Conservation (phyloP, 2,113 vertebrate genomes). For the Notothenia coriiceps region DNA sequence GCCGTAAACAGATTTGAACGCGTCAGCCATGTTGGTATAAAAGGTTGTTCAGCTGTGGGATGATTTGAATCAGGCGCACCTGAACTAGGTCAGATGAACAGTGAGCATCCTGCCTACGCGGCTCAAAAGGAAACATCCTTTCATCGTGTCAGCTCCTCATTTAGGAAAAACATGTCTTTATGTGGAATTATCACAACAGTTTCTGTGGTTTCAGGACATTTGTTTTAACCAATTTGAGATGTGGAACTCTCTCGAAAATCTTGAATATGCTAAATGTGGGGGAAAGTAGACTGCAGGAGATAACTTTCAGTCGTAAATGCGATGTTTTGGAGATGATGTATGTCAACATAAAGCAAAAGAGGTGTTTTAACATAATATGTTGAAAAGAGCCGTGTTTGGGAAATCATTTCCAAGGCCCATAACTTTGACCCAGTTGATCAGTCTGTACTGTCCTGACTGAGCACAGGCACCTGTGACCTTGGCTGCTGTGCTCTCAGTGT, state of each 20-base stretch:
- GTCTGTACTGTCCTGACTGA: too few species aligned
- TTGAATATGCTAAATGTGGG: too few species aligned
- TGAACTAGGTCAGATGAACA: constrained; percentile 15
- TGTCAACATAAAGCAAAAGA: background rate
- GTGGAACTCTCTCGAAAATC: background rate
- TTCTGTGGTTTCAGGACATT: background rate
- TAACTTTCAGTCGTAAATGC: too few species aligned
- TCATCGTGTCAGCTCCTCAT: background rate
- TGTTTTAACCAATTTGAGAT: background rate
- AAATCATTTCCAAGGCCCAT: too few species aligned
- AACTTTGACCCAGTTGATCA: too few species aligned
- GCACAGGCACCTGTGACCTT: too few species aligned
- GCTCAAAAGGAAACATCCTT: background rate
- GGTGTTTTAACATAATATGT: background rate
- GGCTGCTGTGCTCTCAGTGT: too few species aligned
- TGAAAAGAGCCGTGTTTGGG: background rate
- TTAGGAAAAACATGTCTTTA: background rate
- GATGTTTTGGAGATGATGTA: background rate
- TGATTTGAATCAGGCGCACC: constrained; percentile 9
- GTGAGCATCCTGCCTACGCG: background rate
- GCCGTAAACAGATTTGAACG: background rate
- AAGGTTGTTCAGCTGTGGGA: constrained; percentile 1
- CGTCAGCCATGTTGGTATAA: background rate
- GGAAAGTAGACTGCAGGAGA: too few species aligned
- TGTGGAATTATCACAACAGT: background rate